Conservation (phyloP, 2,888 invertebrate genomes). For the Drosophila merina region DNA sequence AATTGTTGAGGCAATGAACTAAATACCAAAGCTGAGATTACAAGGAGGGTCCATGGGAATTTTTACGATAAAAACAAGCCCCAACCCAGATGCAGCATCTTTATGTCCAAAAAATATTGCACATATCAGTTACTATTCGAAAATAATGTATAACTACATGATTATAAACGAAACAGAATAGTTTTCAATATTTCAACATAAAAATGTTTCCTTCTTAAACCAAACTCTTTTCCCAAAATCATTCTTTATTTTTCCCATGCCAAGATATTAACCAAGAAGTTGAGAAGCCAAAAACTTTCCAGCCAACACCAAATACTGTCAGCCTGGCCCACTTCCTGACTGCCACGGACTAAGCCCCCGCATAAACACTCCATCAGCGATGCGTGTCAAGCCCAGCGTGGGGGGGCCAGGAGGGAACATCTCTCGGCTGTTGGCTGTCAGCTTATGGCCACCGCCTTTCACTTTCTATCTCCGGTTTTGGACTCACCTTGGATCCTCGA, state of each 20-base stretch:
- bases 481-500: slow-evolving; percentile 88
- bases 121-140: not conserved
- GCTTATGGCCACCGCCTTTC: slow-evolving; percentile 22
- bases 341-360: slow-evolving; percentile 3
- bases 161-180: no score
- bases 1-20: slow-evolving; percentile 12
- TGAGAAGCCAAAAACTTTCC: not conserved
- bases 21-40: not conserved
- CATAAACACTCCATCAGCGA: not conserved
- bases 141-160: not conserved
- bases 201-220: no score
- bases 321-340: not conserved
- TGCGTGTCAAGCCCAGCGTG: slow-evolving; percentile 1
- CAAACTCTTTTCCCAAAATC: no score
- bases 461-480: slow-evolving; percentile 22
- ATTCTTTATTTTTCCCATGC: no score
- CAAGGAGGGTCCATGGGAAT: not conserved
- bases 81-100: not conserved
- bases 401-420: slow-evolving; percentile 1
- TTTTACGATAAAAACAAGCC: slow-evolving; percentile 5
- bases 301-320: not conserved
- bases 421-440: slow-evolving; percentile 11
- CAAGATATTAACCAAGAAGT: no score
- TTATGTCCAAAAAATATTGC: not conserved
- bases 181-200: no score